These are phyloP conservation scores for Bettongia penicillata DNA, from an alignment of 2,113 vertebrate species.

Conservation along the genomic window DNA sequence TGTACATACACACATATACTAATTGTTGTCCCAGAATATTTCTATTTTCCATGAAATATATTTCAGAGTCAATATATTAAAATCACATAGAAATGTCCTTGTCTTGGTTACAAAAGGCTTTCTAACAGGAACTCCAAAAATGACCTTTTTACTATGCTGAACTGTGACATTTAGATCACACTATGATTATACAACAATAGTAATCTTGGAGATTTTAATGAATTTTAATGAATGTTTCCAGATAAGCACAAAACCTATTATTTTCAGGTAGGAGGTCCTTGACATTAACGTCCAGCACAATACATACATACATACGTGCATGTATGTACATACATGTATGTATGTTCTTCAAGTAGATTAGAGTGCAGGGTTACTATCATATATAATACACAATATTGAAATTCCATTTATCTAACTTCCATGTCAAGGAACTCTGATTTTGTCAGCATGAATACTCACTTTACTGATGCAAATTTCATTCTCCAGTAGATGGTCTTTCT, in stretches of 20 bases:
- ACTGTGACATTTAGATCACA: neutral
- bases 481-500: neutral
- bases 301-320: neutral
- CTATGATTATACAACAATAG: neutral
- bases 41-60: neutral
- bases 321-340: neutral
- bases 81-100: neutral
- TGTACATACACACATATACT: neutral
- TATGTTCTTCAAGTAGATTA: neutral
- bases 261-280: neutral
- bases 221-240: conserved; percentile 23
- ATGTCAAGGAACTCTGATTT: neutral
- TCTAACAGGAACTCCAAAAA: conserved; percentile 7
- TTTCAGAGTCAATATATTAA: neutral
- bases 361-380: neutral
- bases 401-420: neutral
- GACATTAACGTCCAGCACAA: neutral
- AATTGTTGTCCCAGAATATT: neutral
- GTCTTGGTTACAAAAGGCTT: neutral
- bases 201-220: neutral
- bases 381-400: neutral
- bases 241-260: conserved; percentile 18
- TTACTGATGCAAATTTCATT: neutral
- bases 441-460: neutral
- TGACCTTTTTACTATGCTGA: neutral